Percentiles rank a stretch among this genome's conserved stretches.
These are phyloP conservation scores for Diplogasteroides magnus DNA, from an alignment of 1,140 invertebrate species.

Conservation along the genomic window DNA sequence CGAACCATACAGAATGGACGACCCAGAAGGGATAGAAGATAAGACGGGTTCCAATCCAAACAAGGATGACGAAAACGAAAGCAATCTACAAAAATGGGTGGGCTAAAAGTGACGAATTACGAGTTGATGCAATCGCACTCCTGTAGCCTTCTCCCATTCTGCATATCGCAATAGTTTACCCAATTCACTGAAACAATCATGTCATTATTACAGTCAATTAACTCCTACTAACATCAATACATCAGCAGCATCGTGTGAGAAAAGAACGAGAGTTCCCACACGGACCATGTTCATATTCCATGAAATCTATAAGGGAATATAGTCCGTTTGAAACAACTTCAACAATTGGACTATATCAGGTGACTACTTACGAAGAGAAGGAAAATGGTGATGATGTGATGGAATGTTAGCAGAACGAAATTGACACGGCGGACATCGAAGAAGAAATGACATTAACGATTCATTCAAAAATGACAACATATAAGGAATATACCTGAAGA, in stretches of 20 bases:
- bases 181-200: constrained; percentile 46
- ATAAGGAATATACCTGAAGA: constrained; percentile 61
- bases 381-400: constrained; percentile 84
- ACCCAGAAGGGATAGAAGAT: constrained; percentile 74
- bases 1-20: constrained; percentile 45
- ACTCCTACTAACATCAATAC: constrained; percentile 86
- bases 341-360: not conserved
- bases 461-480: no score
- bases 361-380: constrained; percentile 67
- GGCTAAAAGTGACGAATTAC: no score
- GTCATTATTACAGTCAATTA: no score
- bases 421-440: constrained; percentile 61
- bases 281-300: constrained; percentile 89
- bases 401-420: constrained; percentile 96
- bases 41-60: constrained; percentile 80
- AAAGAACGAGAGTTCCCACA: constrained; percentile 80
- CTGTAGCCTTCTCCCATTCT: constrained; percentile 57
- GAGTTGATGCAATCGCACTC: constrained; percentile 57
- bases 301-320: no score
- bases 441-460: constrained; percentile 38
- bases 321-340: no score
- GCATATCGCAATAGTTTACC: constrained; percentile 54
- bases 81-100: constrained; percentile 57
- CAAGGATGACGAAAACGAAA: constrained; percentile 78
- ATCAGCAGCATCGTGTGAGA: constrained; percentile 89